Conservation (phyloP, 1,140 invertebrate species). For the Laupala kohalensis region DNA sequence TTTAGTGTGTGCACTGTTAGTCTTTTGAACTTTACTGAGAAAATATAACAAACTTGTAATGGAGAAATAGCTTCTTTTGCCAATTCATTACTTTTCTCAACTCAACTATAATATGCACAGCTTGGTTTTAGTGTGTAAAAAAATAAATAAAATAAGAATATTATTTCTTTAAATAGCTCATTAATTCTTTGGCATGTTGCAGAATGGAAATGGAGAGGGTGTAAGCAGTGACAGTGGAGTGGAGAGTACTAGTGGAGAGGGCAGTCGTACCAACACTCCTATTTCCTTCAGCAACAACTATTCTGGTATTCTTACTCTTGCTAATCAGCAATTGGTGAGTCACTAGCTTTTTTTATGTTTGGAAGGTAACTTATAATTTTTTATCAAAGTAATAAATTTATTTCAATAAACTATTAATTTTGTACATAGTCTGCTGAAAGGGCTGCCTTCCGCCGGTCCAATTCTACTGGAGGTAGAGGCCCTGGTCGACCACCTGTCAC, state of each 20-base stretch:
- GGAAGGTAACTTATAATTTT: background rate
- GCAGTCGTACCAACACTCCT: conserved; percentile 10
- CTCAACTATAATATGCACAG: no score
- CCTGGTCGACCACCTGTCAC: conserved; percentile 47
- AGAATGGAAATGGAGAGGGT: conserved; percentile 1
- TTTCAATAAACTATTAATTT: no score
- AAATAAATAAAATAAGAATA: no score
- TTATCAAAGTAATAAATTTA: no score
- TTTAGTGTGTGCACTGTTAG: no score
- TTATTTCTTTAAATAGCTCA: no score
- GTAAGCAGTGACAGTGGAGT: conserved; percentile 14
- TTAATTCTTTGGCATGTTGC: no score
- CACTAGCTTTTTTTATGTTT: background rate
- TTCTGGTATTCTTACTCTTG: conserved; percentile 26
- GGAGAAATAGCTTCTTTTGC: no score
- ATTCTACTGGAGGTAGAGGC: conserved; percentile 32
- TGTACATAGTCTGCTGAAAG: conserved; percentile 21
- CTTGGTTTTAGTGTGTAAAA: no score
- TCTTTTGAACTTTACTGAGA: no score
- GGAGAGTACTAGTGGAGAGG: conserved; percentile 12
- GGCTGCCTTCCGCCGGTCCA: conserved; percentile 20
- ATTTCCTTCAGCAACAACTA: conserved; percentile 17
- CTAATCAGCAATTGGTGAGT: conserved; percentile 27
- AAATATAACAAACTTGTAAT: no score
- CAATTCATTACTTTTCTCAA: no score